Conservation (phyloP, 1,140 invertebrate genomes). For the Nomia melanderi region DNA sequence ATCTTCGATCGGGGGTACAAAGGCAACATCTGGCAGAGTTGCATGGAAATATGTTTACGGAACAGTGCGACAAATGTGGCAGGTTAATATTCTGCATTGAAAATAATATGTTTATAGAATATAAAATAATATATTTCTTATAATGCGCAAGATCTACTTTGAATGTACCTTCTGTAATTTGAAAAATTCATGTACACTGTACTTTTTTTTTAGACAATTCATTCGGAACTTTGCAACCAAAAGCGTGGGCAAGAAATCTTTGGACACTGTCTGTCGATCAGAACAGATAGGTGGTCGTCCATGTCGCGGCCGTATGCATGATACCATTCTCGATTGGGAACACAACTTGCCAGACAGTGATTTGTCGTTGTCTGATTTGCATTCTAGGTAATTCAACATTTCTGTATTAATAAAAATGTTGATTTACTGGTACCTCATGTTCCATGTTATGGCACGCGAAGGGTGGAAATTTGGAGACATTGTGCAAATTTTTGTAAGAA, state of each 20-base stretch:
- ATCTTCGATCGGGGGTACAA: slow-evolving; percentile 93
- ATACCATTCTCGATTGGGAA: slow-evolving; percentile 99
- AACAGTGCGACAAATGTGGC: slow-evolving; percentile 95
- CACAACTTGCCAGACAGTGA: slow-evolving; percentile 95
- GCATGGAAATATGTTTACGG: slow-evolving; percentile 99
- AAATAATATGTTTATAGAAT: not conserved
- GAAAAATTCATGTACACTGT: not conserved
- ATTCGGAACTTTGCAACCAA: slow-evolving; percentile 89
- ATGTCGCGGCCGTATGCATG: slow-evolving; percentile 92
- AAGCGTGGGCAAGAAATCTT: slow-evolving; percentile 95
- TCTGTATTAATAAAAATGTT: not conserved
- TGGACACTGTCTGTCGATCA: slow-evolving; percentile 88
- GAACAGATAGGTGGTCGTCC: slow-evolving; percentile 84
- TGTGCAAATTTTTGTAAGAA: not conserved
- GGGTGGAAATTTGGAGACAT: not conserved
- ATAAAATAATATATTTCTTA: no score
- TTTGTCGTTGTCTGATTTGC: slow-evolving; percentile 90
- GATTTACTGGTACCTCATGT: not conserved
- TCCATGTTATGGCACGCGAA: not conserved
- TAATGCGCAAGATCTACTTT: no score
- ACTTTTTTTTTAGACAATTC: slow-evolving; percentile 87
- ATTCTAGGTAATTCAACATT: slow-evolving; percentile 88
- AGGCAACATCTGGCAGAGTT: slow-evolving; percentile 93
- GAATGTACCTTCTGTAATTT: no score
- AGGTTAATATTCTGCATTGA: slow-evolving; percentile 82